Base-by-base conservation (phyloP, 2,113 vertebrate species). In the Acrocephalus kingi region DNA sequence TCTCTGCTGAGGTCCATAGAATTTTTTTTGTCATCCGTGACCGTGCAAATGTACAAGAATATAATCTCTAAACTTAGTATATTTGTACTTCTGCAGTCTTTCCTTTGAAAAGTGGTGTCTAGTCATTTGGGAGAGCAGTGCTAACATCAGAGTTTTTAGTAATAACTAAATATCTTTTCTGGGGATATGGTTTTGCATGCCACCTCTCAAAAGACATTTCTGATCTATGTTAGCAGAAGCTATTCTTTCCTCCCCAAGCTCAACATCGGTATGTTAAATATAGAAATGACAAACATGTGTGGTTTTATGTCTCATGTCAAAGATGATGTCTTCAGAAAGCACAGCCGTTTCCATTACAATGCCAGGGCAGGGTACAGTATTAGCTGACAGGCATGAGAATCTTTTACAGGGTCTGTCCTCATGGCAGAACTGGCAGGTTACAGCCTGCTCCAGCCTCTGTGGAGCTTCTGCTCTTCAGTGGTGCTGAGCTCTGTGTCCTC, bases 291-390 rank as follows among this genome's bases (percentile, higher is more conserved):
- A 92, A 94, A 90, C 37, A n/a, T 37, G 64, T 58, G 35, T 83
- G 90, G 71, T 51, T 96, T 96, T 84, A 69, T 12, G 4, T 69
- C 75, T 96, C 63, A 56, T 63, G 71, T 93, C 90, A 96, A 67
- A 80, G 75, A 76, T 13, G 81, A 41, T 79, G 78, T 43, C 43
- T 84, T 85, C 48, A 83, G 74, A 76, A 91, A 93, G 48, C 51
- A 55, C 78, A 90, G 74, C 58, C 20, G 1, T 81, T 92, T 71
- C 61, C 62, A 64, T 35, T 49, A 35, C 3, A 33, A 21, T 64
- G 77, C 56, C 71, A 78, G 81, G 67, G 48, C 55, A 77, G 46
- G 66, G 54, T 46, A 41, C 55, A 63, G 13, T 85, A 80, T 79
- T 85, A 76, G 45, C 51, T 87, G 41, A 51, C 46, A 80, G 63